Evolutionary conservation across 1,140 invertebrate genomes (phyloP).

Genomic region (Drosophila varians): DNA sequence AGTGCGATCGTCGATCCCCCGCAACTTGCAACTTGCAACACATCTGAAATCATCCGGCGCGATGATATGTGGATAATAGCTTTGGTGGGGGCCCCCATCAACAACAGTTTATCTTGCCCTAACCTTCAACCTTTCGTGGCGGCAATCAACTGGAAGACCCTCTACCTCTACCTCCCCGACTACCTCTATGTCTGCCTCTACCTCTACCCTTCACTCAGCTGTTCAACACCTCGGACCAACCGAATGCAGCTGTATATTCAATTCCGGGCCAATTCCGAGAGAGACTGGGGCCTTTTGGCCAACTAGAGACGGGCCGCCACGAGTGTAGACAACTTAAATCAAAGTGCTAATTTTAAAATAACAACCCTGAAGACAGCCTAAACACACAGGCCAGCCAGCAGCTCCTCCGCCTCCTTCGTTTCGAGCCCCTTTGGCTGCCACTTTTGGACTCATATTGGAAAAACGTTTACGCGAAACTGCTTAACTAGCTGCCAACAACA

Average conservation of each 20-base stretch:
- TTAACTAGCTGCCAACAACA: conserved; percentile 78
- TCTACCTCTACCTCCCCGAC: conserved; percentile 32
- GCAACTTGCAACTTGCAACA: conserved; percentile 18
- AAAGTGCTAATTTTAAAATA: conserved; percentile 82
- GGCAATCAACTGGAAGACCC: conserved; percentile 59
- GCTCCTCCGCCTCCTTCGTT: neutral
- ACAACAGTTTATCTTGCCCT: conserved; percentile 74
- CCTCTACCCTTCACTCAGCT: conserved; percentile 71
- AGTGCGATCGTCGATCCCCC: conserved; percentile 18
- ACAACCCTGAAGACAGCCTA: conserved; percentile 79
- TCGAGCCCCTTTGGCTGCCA: neutral
- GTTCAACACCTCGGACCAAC: conserved; percentile 65
- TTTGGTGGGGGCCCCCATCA: conserved; percentile 54
- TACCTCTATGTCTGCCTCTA: too few relatives aligned
- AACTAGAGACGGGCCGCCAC: conserved; percentile 74
- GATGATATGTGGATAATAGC: conserved; percentile 78
- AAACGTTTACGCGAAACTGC: conserved; percentile 79
- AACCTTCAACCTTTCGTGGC: conserved; percentile 77
- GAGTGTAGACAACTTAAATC: conserved; percentile 81
- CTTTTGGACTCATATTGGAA: conserved; percentile 67
- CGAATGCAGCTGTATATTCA: conserved; percentile 44
- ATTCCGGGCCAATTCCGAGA: conserved; percentile 2
- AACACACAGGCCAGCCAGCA: conserved; percentile 65
- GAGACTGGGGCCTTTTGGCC: conserved; percentile 35
- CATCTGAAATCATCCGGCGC: conserved; percentile 49